A percentile compares a stretch with the other conserved stretches of the same genome.
These are phyloP conservation scores for Pseudachorutes palmiensis DNA, from an alignment of 1,140 invertebrate genomes.

Conservation along the genomic window DNA sequence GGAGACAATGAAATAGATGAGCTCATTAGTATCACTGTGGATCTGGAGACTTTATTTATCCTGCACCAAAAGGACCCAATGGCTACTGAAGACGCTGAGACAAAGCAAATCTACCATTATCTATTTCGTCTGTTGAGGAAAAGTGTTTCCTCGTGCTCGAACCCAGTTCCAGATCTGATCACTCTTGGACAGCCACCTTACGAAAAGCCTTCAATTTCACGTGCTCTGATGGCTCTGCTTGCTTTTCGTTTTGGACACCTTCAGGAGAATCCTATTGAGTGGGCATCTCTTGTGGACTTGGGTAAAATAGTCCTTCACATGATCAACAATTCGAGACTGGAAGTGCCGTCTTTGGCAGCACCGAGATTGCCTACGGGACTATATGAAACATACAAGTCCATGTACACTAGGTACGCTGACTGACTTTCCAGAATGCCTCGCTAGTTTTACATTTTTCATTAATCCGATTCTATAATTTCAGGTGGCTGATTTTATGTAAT, in stretches of 20 bases:
- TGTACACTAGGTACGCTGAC: constrained; percentile 23
- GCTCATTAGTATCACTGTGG: constrained; percentile 28
- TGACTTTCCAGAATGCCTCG: background rate
- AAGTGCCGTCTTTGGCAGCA: constrained; percentile 25
- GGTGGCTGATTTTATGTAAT: constrained; percentile 92
- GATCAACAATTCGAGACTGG: constrained; percentile 33
- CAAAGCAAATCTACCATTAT: constrained; percentile 33
- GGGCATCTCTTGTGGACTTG: constrained; percentile 27
- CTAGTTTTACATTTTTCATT: constrained; percentile 11
- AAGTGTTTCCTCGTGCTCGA: constrained; percentile 31
- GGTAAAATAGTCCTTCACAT: constrained; percentile 32
- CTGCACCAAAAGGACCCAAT: constrained; percentile 30
- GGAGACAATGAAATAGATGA: constrained; percentile 32
- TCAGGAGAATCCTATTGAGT: constrained; percentile 15
- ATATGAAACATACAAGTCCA: constrained; percentile 29
- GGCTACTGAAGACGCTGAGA: constrained; percentile 27
- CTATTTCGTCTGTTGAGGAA: constrained; percentile 32
- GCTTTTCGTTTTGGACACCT: constrained; percentile 31
- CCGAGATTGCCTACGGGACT: constrained; percentile 15
- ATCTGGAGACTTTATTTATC: constrained; percentile 36
- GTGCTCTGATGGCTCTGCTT: constrained; percentile 33
- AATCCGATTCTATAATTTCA: constrained; percentile 40
- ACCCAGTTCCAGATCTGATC: constrained; percentile 19
- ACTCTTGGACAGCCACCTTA: constrained; percentile 15
- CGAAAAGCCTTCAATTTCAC: constrained; percentile 30